Percentiles rank a stretch among this genome's conserved stretches.
phyloP scores from a whole-genome alignment of 37 sponge, comb jelly and placozoan species.

The Chondrosia reniformis region DNA sequence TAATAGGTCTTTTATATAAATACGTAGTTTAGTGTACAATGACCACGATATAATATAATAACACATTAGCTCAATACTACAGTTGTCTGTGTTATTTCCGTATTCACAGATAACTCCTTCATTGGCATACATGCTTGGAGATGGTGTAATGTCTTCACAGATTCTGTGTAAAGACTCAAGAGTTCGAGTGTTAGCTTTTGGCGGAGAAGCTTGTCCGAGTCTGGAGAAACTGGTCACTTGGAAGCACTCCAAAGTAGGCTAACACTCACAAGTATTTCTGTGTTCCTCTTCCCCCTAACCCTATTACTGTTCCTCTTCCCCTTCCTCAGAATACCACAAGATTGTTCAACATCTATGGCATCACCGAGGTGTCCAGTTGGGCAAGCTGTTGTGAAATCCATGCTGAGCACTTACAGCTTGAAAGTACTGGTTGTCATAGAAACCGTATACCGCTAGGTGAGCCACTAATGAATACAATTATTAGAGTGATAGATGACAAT shows the following conservation, averaged over 20 bases:
- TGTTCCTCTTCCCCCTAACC: background rate
- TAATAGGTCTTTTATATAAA: no score
- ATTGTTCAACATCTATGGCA: conserved; percentile 89
- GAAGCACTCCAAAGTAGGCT: conserved; percentile 50
- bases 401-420: background rate
- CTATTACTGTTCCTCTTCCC: background rate
- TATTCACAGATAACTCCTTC: conserved; percentile 6
- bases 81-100: background rate
- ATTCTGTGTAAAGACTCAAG: conserved; percentile 43
- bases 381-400: conserved; percentile 58
- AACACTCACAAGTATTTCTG: background rate
- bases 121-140: conserved; percentile 1
- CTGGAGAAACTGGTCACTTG: conserved; percentile 17
- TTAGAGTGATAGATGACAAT: conserved; percentile 47
- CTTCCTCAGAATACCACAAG: conserved; percentile 50
- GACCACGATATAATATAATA: no score
- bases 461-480: conserved; percentile 49
- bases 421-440: background rate
- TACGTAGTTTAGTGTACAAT: no score
- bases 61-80: no score
- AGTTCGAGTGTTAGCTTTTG: conserved; percentile 79
- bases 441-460: conserved; percentile 65
- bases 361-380: conserved; percentile 96
- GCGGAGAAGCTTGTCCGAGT: conserved; percentile 80
- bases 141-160: background rate